Evolutionary conservation across 2,888 invertebrate genomes (phyloP).

Genomic region (Ceramica pisi): DNA sequence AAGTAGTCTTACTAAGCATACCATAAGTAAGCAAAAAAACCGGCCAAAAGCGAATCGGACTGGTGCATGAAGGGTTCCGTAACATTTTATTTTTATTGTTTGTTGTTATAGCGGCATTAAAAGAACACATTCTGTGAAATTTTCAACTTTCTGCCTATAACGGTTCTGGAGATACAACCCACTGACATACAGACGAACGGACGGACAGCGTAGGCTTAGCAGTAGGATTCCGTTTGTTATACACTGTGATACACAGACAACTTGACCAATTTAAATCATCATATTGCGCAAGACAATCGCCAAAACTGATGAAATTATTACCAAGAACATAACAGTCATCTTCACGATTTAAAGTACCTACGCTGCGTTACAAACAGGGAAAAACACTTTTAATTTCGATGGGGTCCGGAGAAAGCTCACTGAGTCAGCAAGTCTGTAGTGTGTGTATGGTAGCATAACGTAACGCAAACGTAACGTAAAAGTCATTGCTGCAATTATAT

Average conservation of each 20-base stretch:
- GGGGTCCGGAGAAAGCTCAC: slow-evolving; percentile 42
- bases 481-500: background rate
- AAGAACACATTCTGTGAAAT: no score
- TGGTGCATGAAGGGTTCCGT: no score
- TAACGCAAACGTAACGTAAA: slow-evolving; percentile 24
- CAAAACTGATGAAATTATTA: slow-evolving; percentile 5
- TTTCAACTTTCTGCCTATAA: no score
- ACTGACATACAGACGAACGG: no score
- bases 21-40: background rate
- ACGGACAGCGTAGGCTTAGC: no score
- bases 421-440: slow-evolving; percentile 39
- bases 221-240: no score
- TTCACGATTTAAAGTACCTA: slow-evolving; percentile 12
- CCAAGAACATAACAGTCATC: slow-evolving; percentile 26
- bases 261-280: background rate
- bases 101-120: no score
- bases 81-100: no score
- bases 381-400: slow-evolving; percentile 10
- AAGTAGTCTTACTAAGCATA: background rate
- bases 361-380: slow-evolving; percentile 24
- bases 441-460: slow-evolving; percentile 20
- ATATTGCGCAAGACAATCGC: slow-evolving; percentile 8
- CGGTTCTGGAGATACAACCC: no score
- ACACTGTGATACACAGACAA: background rate
- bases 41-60: no score